These are phyloP conservation scores for Ramphastos sulfuratus DNA, from an alignment of 2,113 vertebrate species.

Conservation along the genomic window DNA sequence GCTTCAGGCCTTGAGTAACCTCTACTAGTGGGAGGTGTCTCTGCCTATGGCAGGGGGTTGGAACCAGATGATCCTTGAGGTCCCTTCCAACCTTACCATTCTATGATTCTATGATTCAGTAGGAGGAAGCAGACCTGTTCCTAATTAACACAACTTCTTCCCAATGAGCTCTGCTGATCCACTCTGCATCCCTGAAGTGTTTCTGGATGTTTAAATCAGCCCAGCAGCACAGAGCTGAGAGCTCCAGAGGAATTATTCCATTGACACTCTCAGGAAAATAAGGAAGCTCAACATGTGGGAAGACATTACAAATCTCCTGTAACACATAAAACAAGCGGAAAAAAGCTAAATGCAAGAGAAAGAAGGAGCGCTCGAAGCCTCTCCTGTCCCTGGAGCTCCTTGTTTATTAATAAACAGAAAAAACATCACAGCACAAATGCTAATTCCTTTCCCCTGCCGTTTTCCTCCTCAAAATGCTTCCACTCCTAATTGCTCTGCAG, in stretches of 20 bases:
- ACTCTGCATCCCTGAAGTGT: background rate
- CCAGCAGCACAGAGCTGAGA: background rate
- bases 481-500: background rate
- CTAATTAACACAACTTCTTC: background rate
- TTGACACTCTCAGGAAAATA: conserved; percentile 39
- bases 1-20: background rate
- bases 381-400: background rate
- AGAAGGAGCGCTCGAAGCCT: conserved; percentile 29
- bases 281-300: conserved; percentile 57
- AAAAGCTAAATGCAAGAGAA: conserved; percentile 6
- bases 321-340: conserved; percentile 40
- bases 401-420: conserved; percentile 60
- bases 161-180: background rate
- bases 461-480: conserved; percentile 32
- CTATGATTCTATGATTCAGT: no score
- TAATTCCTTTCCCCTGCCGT: conserved; percentile 29
- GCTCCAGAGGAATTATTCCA: conserved; percentile 55
- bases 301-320: conserved; percentile 59
- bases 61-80: no score
- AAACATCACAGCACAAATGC: conserved; percentile 33
- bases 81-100: no score
- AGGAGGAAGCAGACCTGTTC: background rate
- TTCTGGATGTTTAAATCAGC: conserved; percentile 24
- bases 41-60: no score
- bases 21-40: no score